Conservation (phyloP, 2,797 vertebrate genomes). For the Poecilia velifera region DNA sequence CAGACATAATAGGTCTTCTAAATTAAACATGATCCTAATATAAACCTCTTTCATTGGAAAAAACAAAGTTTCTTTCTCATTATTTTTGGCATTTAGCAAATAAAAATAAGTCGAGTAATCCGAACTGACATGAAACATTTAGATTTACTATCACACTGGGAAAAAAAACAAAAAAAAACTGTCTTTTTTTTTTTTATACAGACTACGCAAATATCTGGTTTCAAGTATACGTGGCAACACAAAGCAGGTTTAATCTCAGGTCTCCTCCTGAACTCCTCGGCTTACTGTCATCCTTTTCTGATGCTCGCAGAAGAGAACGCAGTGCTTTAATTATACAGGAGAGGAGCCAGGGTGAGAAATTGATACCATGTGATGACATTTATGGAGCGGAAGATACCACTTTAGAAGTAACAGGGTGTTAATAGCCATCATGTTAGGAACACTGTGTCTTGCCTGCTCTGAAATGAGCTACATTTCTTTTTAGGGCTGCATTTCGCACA, state of each 20-base stretch:
- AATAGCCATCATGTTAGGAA: conserved; percentile 51
- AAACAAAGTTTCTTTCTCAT: neutral
- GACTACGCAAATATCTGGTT: neutral
- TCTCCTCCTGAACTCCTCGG: conserved; percentile 45
- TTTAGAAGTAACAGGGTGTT: conserved; percentile 53
- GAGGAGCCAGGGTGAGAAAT: conserved; percentile 46
- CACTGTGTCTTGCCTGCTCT: conserved; percentile 26
- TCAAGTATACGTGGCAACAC: neutral
- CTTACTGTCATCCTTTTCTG: conserved; percentile 47
- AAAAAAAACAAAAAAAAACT: neutral
- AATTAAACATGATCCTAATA: neutral
- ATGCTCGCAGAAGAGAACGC: conserved; percentile 44
- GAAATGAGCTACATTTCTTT: conserved; percentile 29
- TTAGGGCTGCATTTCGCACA: conserved; percentile 38
- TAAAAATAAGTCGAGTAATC: neutral
- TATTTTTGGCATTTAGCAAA: neutral
- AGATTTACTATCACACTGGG: neutral
- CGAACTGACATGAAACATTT: neutral
- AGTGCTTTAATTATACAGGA: conserved; percentile 62
- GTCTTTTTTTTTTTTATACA: neutral
- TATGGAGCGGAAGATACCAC: conserved; percentile 54
- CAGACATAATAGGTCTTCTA: neutral
- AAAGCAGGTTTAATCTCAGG: conserved; percentile 37
- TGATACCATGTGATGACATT: conserved; percentile 67
- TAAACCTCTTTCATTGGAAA: neutral